Evolutionary conservation across 2,888 invertebrate genomes (phyloP).

Genomic region (Volucella zonaria): DNA sequence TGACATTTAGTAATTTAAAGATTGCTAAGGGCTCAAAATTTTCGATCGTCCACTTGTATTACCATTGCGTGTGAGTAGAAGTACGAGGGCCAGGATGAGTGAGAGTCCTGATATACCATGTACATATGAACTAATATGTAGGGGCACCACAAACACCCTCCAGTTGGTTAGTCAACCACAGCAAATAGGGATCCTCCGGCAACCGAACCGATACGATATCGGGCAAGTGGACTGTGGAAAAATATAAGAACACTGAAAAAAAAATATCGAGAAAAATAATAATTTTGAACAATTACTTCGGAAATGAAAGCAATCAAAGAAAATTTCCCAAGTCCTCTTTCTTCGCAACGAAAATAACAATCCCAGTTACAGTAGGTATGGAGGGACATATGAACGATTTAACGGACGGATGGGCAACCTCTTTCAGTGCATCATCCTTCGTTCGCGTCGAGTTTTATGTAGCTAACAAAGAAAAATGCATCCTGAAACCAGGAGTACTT

Average conservation of each 20-base stretch:
- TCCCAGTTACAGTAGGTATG: no score
- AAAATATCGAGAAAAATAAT: conserved; percentile 39
- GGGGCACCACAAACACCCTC: conserved; percentile 2
- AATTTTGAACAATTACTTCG: conserved; percentile 63
- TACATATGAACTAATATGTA: neutral
- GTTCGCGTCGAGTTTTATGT: conserved; percentile 28
- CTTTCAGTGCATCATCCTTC: conserved; percentile 52
- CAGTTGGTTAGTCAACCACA: conserved; percentile 24
- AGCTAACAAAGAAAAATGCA: conserved; percentile 57
- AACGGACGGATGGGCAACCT: conserved; percentile 59
- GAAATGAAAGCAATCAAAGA: conserved; percentile 68
- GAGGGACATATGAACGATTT: conserved; percentile 8
- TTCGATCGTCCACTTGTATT: conserved; percentile 50
- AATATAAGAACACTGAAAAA: conserved; percentile 11
- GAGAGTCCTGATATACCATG: no score
- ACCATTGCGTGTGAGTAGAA: conserved; percentile 18
- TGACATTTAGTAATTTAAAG: conserved; percentile 68
- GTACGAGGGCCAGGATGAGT: no score
- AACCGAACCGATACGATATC: neutral
- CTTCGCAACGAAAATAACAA: no score
- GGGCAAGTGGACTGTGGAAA: neutral
- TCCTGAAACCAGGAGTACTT: conserved; percentile 59
- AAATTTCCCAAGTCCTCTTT: conserved; percentile 17
- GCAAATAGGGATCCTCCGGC: conserved; percentile 39
- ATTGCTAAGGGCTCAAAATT: conserved; percentile 64